Conservation (phyloP, 2,113 vertebrate genomes). For the Typhlomys cinereus region DNA sequence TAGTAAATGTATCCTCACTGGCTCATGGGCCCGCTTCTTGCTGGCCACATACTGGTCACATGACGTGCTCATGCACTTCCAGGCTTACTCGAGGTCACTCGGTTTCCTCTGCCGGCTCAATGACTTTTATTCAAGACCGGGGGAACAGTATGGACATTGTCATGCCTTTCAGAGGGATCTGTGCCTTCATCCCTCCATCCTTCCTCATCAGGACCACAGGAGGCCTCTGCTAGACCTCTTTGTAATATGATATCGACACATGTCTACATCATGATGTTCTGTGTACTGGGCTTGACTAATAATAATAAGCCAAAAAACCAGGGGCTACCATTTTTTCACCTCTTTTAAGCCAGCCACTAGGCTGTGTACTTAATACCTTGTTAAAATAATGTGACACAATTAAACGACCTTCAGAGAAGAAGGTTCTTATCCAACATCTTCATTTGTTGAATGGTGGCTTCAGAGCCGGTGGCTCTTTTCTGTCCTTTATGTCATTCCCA, state of each 20-base stretch:
- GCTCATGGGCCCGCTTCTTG: background rate
- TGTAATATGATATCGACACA: rapidly evolving
- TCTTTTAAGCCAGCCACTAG: background rate
- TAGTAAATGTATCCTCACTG: rapidly evolving
- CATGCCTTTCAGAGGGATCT: background rate
- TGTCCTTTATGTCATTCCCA: background rate
- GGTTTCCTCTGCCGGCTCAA: background rate
- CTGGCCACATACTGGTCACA: background rate
- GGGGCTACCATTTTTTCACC: background rate
- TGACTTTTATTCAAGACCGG: background rate
- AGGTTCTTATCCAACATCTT: background rate
- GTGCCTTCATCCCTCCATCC: background rate
- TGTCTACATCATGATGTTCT: background rate
- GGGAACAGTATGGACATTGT: background rate
- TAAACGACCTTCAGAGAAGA: background rate
- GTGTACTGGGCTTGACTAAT: background rate
- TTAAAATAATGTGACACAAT: background rate
- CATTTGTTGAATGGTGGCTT: background rate
- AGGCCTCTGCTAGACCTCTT: background rate
- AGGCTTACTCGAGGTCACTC: background rate
- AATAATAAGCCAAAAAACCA: background rate
- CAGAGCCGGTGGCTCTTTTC: background rate
- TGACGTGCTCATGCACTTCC: background rate
- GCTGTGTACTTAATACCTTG: background rate
- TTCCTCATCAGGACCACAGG: background rate